Conservation (phyloP, 2,797 vertebrate species). For the Loriculus beryllinus region DNA sequence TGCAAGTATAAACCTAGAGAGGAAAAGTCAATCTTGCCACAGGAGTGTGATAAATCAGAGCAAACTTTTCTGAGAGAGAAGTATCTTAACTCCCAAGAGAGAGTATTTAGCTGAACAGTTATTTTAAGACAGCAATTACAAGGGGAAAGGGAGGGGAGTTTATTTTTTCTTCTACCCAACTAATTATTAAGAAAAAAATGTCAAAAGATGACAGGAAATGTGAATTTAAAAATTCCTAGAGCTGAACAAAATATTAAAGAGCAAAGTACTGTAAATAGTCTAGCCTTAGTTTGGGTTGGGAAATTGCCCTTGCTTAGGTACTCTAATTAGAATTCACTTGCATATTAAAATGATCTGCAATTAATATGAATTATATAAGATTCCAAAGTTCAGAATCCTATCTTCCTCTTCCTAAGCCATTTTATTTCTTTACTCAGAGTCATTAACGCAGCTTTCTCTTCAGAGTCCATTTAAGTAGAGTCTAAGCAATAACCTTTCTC, state of each 20-base stretch:
- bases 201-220: conserved; percentile 10
- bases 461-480: not conserved
- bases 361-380: not conserved
- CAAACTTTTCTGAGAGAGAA: not conserved
- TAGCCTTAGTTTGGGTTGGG: not conserved
- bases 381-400: not conserved
- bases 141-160: not conserved
- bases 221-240: not conserved
- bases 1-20: not conserved
- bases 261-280: not conserved
- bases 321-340: not conserved
- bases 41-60: not conserved
- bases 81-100: not conserved
- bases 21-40: not conserved
- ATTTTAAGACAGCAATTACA: conserved; percentile 19
- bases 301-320: not conserved
- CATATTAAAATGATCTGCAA: not conserved
- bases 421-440: not conserved
- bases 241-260: not conserved
- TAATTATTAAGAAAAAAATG: conserved; percentile 1
- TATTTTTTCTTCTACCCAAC: not conserved
- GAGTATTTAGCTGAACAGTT: not conserved
- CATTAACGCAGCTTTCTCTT: not conserved
- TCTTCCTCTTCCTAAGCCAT: not conserved
- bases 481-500: not conserved